Conservation (phyloP, 2,888 invertebrate species). For the Oasisia sp. region DNA sequence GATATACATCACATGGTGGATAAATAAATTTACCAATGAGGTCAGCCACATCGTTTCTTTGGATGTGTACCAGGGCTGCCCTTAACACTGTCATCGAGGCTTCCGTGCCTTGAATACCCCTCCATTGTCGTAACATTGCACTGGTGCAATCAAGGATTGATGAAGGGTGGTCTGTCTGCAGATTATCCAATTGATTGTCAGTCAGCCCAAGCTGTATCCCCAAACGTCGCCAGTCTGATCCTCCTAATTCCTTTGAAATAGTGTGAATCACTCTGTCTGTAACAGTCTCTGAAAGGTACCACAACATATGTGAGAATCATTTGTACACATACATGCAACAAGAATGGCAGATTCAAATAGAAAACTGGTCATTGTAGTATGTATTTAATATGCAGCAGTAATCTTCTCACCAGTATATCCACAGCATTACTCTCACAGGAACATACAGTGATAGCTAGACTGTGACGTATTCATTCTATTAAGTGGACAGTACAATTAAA, state of each 20-base stretch:
- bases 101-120: background rate
- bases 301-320: background rate
- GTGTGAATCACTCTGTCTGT: background rate
- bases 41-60: background rate
- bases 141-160: background rate
- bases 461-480: too few species aligned
- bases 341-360: too few species aligned
- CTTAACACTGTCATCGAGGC: background rate
- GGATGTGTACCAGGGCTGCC: background rate
- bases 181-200: background rate
- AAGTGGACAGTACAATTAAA: too few species aligned
- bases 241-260: background rate
- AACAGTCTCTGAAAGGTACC: background rate
- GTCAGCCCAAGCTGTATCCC: background rate
- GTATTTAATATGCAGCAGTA: too few species aligned
- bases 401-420: too few species aligned
- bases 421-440: too few species aligned
- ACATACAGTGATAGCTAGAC: too few species aligned
- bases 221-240: background rate
- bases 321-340: background rate
- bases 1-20: background rate
- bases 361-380: too few species aligned
- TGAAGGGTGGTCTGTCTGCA: background rate
- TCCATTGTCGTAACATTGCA: background rate
- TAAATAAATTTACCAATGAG: background rate